Conservation (phyloP, 2,797 vertebrate genomes). For the Myotis planiceps region DNA sequence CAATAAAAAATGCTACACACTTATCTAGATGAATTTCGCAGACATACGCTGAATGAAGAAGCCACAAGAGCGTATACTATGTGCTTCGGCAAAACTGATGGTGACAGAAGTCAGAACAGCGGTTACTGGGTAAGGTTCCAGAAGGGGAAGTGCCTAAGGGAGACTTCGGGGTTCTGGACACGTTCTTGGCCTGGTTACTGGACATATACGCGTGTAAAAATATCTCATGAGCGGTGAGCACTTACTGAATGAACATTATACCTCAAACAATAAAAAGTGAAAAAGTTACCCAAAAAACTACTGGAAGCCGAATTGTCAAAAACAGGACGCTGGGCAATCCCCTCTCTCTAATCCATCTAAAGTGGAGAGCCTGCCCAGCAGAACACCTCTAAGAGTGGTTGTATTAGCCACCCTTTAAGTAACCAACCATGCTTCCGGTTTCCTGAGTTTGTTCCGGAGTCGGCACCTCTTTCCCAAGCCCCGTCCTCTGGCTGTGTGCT, state of each 20-base stretch:
- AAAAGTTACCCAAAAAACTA: background rate
- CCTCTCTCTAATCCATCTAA: background rate
- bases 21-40: background rate
- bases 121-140: background rate
- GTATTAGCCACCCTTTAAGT: background rate
- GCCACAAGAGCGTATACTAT: background rate
- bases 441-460: background rate
- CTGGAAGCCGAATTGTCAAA: background rate
- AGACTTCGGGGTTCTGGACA: background rate
- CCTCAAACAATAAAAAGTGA: background rate
- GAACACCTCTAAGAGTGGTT: background rate
- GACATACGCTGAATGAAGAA: background rate
- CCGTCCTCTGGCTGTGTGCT: background rate
- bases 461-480: background rate
- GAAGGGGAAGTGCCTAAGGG: fast-evolving
- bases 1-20: background rate
- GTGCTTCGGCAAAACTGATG: background rate
- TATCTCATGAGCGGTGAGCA: background rate
- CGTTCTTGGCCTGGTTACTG: background rate
- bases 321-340: background rate
- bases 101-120: background rate
- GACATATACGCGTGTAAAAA: background rate
- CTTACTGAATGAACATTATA: background rate
- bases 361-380: background rate
- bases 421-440: constrained; percentile 68